Conservation (phyloP, 2,113 vertebrate genomes). For the human region DNA sequence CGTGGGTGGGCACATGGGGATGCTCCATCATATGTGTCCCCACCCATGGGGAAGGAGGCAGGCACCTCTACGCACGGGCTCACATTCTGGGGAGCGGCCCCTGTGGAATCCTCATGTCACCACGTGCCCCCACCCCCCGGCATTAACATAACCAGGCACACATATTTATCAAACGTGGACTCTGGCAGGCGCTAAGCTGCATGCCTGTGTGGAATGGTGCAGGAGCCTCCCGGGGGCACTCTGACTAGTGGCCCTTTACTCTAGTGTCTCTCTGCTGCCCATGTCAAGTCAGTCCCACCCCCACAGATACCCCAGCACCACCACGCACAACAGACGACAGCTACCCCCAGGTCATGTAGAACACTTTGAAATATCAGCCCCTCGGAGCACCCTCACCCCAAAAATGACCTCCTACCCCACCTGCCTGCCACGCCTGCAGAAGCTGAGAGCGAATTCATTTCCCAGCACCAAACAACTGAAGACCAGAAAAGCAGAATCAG, state of each 20-base stretch:
- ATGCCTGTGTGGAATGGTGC: rapidly evolving
- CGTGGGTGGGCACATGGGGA: neutral
- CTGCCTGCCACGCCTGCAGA: neutral
- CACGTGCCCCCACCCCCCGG: neutral
- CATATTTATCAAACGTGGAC: no score
- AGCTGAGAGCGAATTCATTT: no score
- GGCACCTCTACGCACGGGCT: neutral
- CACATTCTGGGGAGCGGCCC: neutral
- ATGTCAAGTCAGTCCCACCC: rapidly evolving
- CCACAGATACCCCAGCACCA: rapidly evolving
- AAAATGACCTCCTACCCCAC: neutral
- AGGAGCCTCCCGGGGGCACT: neutral
- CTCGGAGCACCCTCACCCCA: neutral
- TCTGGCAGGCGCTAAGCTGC: neutral
- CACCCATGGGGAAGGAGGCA: rapidly evolving
- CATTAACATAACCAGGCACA: neutral
- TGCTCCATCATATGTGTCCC: neutral
- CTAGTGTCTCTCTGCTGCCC: rapidly evolving
- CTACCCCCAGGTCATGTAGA: neutral
- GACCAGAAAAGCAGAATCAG: neutral
- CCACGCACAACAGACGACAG: rapidly evolving
- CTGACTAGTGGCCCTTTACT: neutral
- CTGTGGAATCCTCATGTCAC: neutral
- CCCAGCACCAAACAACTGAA: neutral
- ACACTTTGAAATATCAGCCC: neutral